A percentile compares a stretch with the other conserved stretches of the same genome.
phyloP scores from a whole-genome alignment of 2,797 vertebrate genomes.

The Macropus fuliginosus region DNA sequence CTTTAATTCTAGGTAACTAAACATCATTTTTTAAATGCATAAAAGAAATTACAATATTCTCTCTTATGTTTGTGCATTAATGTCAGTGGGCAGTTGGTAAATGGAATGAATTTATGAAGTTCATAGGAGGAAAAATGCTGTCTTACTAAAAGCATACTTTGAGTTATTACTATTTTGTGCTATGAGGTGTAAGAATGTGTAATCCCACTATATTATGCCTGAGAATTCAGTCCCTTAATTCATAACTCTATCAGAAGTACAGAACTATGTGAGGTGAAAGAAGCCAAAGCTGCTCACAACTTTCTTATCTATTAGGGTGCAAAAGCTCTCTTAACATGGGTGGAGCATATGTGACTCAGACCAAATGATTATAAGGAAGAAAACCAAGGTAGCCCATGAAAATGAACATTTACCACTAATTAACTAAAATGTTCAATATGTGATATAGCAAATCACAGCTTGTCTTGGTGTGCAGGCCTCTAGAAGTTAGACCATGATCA shows the following conservation, averaged over 20 bases:
- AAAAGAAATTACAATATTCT: constrained; percentile 38
- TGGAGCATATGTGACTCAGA: constrained; percentile 31
- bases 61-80: constrained; percentile 15
- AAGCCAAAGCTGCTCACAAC: constrained; percentile 32
- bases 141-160: constrained; percentile 25
- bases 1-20: constrained; percentile 47
- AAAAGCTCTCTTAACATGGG: constrained; percentile 19
- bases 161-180: constrained; percentile 15
- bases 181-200: constrained; percentile 2
- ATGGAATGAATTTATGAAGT: constrained; percentile 17
- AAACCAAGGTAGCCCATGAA: not conserved
- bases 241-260: constrained; percentile 34
- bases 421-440: not conserved
- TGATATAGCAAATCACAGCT: constrained; percentile 18
- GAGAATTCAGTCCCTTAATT: constrained; percentile 32
- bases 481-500: constrained; percentile 2
- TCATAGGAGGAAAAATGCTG: constrained; percentile 7
- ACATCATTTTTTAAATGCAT: constrained; percentile 54
- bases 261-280: not conserved
- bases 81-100: constrained; percentile 42
- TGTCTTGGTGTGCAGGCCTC: constrained; percentile 9
- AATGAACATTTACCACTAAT: not conserved
- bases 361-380: constrained; percentile 22
- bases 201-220: constrained; percentile 1
- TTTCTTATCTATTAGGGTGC: constrained; percentile 1